These are phyloP conservation scores for Stenurella melanura DNA, from an alignment of 2,888 invertebrate species.

Conservation along the genomic window DNA sequence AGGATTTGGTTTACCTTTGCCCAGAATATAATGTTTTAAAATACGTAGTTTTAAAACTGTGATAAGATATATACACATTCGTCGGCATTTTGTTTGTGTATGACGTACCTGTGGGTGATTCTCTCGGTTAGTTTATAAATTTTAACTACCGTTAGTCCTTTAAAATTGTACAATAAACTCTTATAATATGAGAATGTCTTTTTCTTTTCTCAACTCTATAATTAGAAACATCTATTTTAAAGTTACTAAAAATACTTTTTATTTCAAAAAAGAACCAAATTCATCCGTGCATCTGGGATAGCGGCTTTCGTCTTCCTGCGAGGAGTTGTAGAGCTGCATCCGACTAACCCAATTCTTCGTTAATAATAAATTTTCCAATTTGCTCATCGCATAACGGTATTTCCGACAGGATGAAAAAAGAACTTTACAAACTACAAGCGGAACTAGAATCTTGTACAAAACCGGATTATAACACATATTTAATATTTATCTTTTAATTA, in stretches of 20 bases:
- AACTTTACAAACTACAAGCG: not conserved
- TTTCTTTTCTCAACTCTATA: not conserved
- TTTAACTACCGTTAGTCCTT: no score
- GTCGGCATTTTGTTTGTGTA: no score
- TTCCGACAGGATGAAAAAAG: not conserved
- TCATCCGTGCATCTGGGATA: not conserved
- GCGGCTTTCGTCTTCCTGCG: not conserved
- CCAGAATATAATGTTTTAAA: no score
- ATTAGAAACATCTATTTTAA: not conserved
- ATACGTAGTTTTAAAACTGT: no score
- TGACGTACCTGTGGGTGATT: no score
- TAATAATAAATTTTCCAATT: slow-evolving; percentile 29
- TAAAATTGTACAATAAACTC: no score
- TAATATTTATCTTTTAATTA: not conserved
- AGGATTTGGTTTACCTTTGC: no score
- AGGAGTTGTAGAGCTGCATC: not conserved
- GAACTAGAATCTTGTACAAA: not conserved
- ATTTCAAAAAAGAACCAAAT: not conserved
- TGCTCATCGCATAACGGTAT: slow-evolving; percentile 1
- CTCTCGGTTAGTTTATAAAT: no score
- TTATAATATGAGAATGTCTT: not conserved
- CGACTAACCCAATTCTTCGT: slow-evolving; percentile 4
- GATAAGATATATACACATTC: no score
- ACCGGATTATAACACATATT: not conserved
- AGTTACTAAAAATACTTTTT: not conserved